Evolutionary conservation across 2,797 vertebrate species (phyloP).

Genomic region (Simalia tracyae): DNA sequence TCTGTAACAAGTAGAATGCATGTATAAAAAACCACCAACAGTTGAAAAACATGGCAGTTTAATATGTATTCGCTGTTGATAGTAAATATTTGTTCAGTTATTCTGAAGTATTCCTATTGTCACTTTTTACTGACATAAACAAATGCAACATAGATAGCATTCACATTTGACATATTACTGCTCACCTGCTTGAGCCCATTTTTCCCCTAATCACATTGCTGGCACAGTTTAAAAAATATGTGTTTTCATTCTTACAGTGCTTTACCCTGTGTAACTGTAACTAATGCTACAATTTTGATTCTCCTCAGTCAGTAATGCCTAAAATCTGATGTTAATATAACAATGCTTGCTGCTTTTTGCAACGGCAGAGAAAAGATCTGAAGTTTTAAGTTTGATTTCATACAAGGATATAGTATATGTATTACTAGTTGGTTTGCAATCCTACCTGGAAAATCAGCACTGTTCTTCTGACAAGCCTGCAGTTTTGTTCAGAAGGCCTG

Average conservation of each 20-base stretch:
- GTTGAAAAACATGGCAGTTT: neutral
- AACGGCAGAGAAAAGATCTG: neutral
- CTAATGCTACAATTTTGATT: neutral
- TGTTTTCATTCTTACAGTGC: neutral
- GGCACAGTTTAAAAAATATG: neutral
- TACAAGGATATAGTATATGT: neutral
- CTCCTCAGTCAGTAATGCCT: neutral
- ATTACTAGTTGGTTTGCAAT: neutral
- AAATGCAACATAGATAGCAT: neutral
- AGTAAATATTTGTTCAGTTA: neutral
- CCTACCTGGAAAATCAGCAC: neutral
- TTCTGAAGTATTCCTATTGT: neutral
- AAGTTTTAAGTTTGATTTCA: neutral
- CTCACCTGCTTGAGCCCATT: neutral
- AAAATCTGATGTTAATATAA: neutral
- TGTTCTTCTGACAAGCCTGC: neutral
- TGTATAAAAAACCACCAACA: neutral
- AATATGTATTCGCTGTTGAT: neutral
- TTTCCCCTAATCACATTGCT: neutral
- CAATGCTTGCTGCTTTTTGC: neutral
- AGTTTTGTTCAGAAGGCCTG: neutral
- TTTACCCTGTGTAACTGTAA: neutral
- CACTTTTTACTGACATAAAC: neutral
- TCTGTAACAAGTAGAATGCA: neutral
- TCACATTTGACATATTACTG: neutral